Conservation (phyloP, 1,140 invertebrate genomes). For the Trichonephila clavata region DNA sequence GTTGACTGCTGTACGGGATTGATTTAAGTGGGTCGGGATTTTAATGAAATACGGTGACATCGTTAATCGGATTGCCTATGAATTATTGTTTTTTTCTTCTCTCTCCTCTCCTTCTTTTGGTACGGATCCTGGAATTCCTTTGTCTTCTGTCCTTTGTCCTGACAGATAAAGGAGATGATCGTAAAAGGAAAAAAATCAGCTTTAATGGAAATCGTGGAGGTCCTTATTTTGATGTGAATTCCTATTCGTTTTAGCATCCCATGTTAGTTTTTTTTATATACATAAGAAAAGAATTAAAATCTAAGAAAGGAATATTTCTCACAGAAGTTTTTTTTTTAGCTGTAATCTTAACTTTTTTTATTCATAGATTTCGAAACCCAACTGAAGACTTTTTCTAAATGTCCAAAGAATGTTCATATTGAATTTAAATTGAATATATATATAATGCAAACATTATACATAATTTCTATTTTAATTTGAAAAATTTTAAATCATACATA, state of each 20-base stretch:
- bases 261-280: too few species aligned
- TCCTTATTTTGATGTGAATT: neutral
- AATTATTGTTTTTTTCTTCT: conserved; percentile 2
- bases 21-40: neutral
- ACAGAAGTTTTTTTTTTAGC: too few species aligned
- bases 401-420: too few species aligned
- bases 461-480: too few species aligned
- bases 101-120: neutral
- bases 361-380: too few species aligned
- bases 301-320: too few species aligned
- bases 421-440: too few species aligned
- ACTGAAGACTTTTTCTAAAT: too few species aligned
- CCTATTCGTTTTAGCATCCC: neutral
- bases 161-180: neutral
- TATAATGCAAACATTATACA: too few species aligned
- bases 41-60: conserved; percentile 26
- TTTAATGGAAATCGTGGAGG: neutral
- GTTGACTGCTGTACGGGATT: neutral
- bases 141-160: neutral
- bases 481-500: too few species aligned
- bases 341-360: too few species aligned
- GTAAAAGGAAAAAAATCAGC: neutral
- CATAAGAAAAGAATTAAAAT: too few species aligned
- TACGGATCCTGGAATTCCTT: neutral
- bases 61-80: conserved; percentile 7